Base-by-base conservation (phyloP, 2,888 invertebrate species). In the Philereme transversata region DNA sequence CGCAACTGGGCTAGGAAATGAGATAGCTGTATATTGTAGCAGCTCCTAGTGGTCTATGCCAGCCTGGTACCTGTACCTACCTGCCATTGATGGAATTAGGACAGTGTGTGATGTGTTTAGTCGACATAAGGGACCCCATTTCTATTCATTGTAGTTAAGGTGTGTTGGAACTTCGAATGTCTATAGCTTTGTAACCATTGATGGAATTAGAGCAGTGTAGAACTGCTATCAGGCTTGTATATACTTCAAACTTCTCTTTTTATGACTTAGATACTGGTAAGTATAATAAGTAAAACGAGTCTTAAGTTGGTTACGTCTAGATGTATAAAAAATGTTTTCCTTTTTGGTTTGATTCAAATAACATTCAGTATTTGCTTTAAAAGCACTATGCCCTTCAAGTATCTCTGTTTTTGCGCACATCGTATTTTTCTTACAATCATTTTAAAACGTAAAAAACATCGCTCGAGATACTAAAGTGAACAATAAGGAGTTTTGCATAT, bases 1-100 rank as follows among this genome's bases (percentile, higher is more conserved):
- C 84, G 79, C 88, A 87, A 90, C 90, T 89, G 90, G 88, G 90
- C 88, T 91, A 90, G 91, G 91, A 92, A 91, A 92, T 91, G 91
- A 91, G 91, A 91, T 92, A 91, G 88, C 82, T 86, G 84, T 83
- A 58, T 53, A 58, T 53, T 61, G 81, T 83, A 87, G 82, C 86
- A 57, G 51, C 47, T 47, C 51, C 47, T 48, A 41, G 38, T 47
- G 51, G 41, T 53, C n/a, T 53, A 61, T 61, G 57, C 41, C 51
- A 52, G 57, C 73, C 68, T 74, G 63, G 74, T 76, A 75, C 64
- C 68, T 71, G 72, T 69, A 68, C 51, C 52, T 69, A 68, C 51
- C 52, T 41, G 51, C 59, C 65, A 71, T 68, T 75, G 71, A 74
- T 70, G 60, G 68, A 74, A 73, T 71, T 73, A 60, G 74, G 72